Base-by-base conservation (phyloP, 1,140 invertebrate genomes). In the Berghia stephanieae region DNA sequence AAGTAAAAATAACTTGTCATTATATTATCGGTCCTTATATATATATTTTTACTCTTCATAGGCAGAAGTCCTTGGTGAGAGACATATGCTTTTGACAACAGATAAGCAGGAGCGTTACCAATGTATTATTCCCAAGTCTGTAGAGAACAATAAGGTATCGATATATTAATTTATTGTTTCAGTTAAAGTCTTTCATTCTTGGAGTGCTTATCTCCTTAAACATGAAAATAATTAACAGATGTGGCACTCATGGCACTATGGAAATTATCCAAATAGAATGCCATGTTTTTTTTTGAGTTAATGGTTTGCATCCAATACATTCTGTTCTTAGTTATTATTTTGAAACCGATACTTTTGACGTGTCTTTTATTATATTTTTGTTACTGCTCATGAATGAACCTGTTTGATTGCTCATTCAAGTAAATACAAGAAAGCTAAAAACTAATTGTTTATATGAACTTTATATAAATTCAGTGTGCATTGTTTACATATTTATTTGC, bases 41-140 rank as follows among this genome's bases (percentile, higher is more conserved):
- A 36, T 77, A 24, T 73, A 71, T 6, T 43, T 70, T 27, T 16
- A 79, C 3, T 66, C 49, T 73, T 18, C 71, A 60, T 34, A 75
- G 74, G 60, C 49, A 21, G 66, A 43, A 24, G n/a, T 74, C 40
- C 66, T 69, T 44, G 79, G 69, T 52, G 69, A 80, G 52, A 77
- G 78, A 63, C 78, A 81, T 44, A 80, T 92, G n/a, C 71, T 88
- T 67, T 88, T 91, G 60, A 90, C 87, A 31, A 91, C 91, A 71
- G 86, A 84, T 16, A 84, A 90, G 60, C 86, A 92, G 75, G 91
- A 92, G 82, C 88, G 88, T 80, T 92, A 92, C 81, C 86, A 86
- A 70, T 97, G 96, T 89, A 88, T 93, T 27, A 91, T 97, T 80
- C 95, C 95, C 69, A 91, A 93, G 91, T 92, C 38, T 72, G 74